Evolutionary conservation across 2,797 vertebrate species (phyloP).

Genomic region (Valencia hispanica): DNA sequence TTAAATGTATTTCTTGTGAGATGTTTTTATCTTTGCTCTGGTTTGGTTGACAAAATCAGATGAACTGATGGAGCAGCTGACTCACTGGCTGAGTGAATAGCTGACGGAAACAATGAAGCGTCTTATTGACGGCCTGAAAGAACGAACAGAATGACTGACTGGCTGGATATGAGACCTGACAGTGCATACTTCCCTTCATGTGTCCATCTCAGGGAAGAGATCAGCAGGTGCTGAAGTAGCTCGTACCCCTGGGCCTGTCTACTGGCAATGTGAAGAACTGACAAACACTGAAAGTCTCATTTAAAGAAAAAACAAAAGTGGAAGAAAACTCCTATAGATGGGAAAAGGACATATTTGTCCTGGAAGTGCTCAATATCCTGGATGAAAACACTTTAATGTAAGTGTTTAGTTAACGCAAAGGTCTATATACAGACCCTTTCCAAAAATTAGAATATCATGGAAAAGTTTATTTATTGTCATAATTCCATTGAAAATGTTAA

Average conservation of each 20-base stretch:
- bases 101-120: constrained; percentile 51
- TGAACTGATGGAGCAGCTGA: constrained; percentile 26
- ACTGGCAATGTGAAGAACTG: constrained; percentile 40
- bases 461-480: too few relatives aligned
- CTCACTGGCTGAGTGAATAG: constrained; percentile 29
- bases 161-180: constrained; percentile 64
- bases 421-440: too few relatives aligned
- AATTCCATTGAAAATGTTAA: too few relatives aligned
- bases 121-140: constrained; percentile 50
- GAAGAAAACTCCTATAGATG: constrained; percentile 12
- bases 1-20: neutral
- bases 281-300: constrained; percentile 48
- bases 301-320: constrained; percentile 14
- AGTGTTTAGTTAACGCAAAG: neutral
- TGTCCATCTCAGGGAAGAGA: constrained; percentile 63
- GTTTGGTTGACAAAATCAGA: constrained; percentile 23
- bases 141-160: constrained; percentile 64
- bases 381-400: neutral
- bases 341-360: neutral
- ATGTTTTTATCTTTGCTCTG: constrained; percentile 1
- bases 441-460: too few relatives aligned
- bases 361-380: neutral
- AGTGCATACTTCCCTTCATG: constrained; percentile 45
- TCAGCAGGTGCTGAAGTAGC: constrained; percentile 43
- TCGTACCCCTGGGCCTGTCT: constrained; percentile 43